Evolutionary conservation across 1,140 invertebrate species (phyloP).

Genomic region (Gonioctena quinquepunctata): DNA sequence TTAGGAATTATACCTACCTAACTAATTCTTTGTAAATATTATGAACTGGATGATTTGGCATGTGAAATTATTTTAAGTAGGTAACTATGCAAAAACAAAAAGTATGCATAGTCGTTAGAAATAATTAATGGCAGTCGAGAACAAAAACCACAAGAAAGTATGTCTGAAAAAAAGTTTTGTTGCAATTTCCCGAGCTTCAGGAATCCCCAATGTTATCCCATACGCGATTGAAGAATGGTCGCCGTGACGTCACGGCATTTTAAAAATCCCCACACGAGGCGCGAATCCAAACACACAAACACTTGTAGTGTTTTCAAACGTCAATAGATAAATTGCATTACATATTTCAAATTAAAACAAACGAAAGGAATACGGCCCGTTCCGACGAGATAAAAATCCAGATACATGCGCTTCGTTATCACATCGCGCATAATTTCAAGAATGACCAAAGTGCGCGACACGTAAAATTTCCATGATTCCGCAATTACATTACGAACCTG

Average conservation of each 20-base stretch:
- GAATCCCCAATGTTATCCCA: not conserved
- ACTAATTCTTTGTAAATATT: too few species aligned
- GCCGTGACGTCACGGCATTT: not conserved
- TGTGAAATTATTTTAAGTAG: too few species aligned
- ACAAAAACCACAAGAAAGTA: too few species aligned
- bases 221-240: not conserved
- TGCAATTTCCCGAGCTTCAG: too few species aligned
- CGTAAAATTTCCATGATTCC: constrained; percentile 20
- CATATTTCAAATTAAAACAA: too few species aligned
- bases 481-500: constrained; percentile 29
- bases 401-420: too few species aligned
- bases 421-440: not conserved
- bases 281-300: not conserved
- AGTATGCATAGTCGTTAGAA: too few species aligned
- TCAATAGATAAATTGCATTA: not conserved
- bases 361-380: not conserved
- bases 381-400: not conserved
- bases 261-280: not conserved
- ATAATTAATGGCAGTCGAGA: too few species aligned
- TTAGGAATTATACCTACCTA: too few species aligned
- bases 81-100: too few species aligned
- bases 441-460: not conserved
- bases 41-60: too few species aligned
- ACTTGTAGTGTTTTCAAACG: not conserved
- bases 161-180: too few species aligned